Percentiles rank a stretch among this genome's conserved stretches.
phyloP scores from a whole-genome alignment of 2,888 invertebrate genomes.

The Aphidoletes aphidimyza region DNA sequence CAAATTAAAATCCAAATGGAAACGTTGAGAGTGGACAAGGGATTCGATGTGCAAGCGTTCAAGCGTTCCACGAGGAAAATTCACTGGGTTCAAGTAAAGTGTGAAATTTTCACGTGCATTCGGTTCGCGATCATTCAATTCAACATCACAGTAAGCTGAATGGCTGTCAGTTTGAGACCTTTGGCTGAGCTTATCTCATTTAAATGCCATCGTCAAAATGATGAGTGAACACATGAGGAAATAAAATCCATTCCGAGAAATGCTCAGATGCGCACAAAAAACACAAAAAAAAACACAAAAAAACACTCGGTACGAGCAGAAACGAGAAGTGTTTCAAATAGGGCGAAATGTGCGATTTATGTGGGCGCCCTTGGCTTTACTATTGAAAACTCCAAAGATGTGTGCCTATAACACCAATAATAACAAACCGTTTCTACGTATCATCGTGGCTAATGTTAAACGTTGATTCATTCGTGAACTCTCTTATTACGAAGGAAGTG shows the following conservation, averaged over 20 bases:
- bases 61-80: too few relatives aligned
- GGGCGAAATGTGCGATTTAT: slow-evolving; percentile 20
- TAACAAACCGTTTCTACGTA: not conserved
- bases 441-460: slow-evolving; percentile 7
- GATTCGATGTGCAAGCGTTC: not conserved
- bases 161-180: too few relatives aligned
- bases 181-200: too few relatives aligned
- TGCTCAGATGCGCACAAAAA: too few relatives aligned
- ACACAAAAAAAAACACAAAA: not conserved
- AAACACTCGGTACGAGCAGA: not conserved
- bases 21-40: not conserved
- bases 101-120: too few relatives aligned
- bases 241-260: not conserved
- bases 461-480: slow-evolving; percentile 21
- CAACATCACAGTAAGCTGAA: too few relatives aligned
- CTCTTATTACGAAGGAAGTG: slow-evolving; percentile 35
- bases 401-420: not conserved
- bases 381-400: not conserved
- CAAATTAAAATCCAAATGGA: slow-evolving; percentile 1
- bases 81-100: too few relatives aligned
- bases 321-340: slow-evolving; percentile 7
- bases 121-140: too few relatives aligned
- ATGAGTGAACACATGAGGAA: not conserved
- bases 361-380: slow-evolving; percentile 32
- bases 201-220: too few relatives aligned